A percentile compares a stretch with the other conserved stretches of the same genome.
These are phyloP conservation scores for Petromus typicus DNA, from an alignment of 2,113 vertebrate species.

Conservation along the genomic window DNA sequence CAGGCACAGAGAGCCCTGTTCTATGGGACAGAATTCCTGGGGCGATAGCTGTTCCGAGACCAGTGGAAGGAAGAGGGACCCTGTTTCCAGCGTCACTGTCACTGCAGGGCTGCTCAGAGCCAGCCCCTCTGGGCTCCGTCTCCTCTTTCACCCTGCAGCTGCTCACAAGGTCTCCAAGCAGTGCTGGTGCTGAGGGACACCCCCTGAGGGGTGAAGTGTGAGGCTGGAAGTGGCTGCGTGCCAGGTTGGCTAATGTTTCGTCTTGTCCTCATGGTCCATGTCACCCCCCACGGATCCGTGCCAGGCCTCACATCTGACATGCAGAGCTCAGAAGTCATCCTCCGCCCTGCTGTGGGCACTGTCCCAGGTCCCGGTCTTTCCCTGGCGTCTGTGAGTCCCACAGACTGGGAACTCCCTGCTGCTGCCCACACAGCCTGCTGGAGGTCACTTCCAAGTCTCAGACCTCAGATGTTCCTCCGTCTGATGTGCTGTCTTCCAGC, in stretches of 20 bases:
- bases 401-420: background rate
- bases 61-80: too few species aligned
- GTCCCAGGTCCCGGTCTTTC: background rate
- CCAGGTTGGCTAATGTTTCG: background rate
- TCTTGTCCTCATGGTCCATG: background rate
- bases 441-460: background rate
- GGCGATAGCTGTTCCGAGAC: background rate
- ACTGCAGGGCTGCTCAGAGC: background rate
- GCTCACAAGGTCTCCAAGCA: background rate
- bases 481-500: background rate
- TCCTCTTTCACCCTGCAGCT: background rate
- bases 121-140: background rate
- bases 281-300: background rate
- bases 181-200: too few species aligned
- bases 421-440: background rate
- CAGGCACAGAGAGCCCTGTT: background rate
- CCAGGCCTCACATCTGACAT: background rate
- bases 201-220: background rate
- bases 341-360: background rate
- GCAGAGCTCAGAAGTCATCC: background rate
- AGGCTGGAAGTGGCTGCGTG: background rate
- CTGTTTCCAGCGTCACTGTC: too few species aligned
- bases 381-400: background rate
- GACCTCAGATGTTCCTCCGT: background rate
- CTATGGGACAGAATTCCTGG: background rate